Base-by-base conservation (phyloP, 2,113 vertebrate species). In the Rhizomys pruinosus region DNA sequence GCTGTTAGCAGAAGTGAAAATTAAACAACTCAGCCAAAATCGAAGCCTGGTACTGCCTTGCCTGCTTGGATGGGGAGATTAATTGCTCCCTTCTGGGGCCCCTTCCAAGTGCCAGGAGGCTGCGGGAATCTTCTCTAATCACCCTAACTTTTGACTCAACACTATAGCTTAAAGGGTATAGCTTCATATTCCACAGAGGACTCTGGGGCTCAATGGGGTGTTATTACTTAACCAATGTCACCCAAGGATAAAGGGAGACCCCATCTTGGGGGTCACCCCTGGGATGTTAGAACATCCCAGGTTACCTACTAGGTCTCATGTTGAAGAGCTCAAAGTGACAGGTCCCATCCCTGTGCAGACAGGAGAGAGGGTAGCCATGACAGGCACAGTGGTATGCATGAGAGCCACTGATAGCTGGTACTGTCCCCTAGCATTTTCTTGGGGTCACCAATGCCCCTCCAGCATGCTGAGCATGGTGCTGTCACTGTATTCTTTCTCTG, bases 1-100 rank as follows among this genome's bases (percentile, higher is more conserved):
- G 88, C 96, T 82, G 95, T 95, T 94, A 92, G 93, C 92, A 90
- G 94, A 91, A 92, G 95, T 86, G 92, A 96, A 84, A 91, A 94
- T 95, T 93, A 93, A 96, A 92, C 92, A 93, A 88, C 96, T 82
- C 87, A 80, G 94, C 96, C 95, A 47, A 89, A 91, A 96, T 91
- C 59, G 59, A 91, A 95, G 91, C 6, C 93, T 61, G 86, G 87
- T 10, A 37, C 91, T 19, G 17, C 69, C 95, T 76, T 5, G 88
- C 79, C 86, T 47, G 34, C 5, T 4, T 2, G 5, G 59, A 55
- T 11, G 10, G 34, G 86, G 78, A 91, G 94, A 91, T 61, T 29
- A 63, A 94, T 7, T 4, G 15, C 27, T 64, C 22, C 92, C 92
- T 44, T 92, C 81, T 2, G 44, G 80, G 78, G 88, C 77, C 66